Evolutionary conservation across 2,797 vertebrate genomes (phyloP).

Genomic region (Bufotes viridis): DNA sequence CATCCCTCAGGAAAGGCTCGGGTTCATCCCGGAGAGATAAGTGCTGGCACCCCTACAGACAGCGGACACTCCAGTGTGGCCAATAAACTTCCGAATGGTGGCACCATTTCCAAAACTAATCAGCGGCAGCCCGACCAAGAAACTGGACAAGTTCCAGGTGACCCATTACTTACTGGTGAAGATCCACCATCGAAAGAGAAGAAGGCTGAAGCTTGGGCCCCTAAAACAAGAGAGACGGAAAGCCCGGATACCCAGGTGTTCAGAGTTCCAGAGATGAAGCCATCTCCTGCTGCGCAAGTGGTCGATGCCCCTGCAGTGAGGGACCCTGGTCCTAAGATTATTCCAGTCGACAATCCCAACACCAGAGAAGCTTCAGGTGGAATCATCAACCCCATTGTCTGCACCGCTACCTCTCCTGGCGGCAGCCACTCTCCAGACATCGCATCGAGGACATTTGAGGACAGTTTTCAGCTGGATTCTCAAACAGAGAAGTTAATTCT

Average conservation of each 20-base stretch:
- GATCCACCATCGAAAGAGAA: neutral
- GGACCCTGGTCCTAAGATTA: slow-evolving; percentile 47
- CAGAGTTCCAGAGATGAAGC: neutral
- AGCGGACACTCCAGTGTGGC: neutral
- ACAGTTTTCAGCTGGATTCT: slow-evolving; percentile 92
- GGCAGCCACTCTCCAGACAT: slow-evolving; percentile 65
- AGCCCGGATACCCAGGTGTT: neutral
- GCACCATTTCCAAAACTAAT: neutral
- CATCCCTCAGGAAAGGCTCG: neutral
- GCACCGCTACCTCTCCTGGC: slow-evolving; percentile 52
- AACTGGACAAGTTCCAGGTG: too few species aligned
- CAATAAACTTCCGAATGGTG: neutral
- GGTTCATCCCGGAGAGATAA: neutral
- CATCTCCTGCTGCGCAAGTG: neutral
- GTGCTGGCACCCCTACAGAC: neutral
- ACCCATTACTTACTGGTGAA: too few species aligned
- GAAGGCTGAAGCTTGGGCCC: neutral
- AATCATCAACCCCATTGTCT: slow-evolving; percentile 59
- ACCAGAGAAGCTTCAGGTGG: slow-evolving; percentile 60
- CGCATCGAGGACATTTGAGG: slow-evolving; percentile 79
- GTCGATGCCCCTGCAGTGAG: neutral
- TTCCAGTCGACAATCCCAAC: slow-evolving; percentile 28
- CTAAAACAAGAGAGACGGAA: neutral
- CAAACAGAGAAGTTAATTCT: slow-evolving; percentile 89
- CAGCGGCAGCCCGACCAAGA: slow-evolving; percentile 23